Conservation (phyloP, 2,797 vertebrate genomes). For the Decapterus maruadsi region DNA sequence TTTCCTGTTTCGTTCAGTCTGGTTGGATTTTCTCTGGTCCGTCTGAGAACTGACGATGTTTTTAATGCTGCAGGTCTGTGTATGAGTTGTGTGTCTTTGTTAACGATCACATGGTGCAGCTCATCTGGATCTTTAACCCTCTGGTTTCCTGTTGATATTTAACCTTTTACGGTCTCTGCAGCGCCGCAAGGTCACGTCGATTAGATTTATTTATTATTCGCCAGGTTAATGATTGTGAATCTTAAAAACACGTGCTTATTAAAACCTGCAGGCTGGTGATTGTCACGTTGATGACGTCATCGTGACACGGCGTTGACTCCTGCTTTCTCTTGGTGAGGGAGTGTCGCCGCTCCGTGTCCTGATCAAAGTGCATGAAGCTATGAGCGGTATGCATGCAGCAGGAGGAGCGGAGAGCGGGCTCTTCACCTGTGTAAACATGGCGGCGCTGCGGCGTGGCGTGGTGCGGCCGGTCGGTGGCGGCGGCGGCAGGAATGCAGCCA, state of each 20-base stretch:
- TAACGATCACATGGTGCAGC: slow-evolving; percentile 22
- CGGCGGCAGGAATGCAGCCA: slow-evolving; percentile 54
- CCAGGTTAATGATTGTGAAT: too few relatives aligned
- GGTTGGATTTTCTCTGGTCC: neutral
- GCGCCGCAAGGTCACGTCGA: neutral
- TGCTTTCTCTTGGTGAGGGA: neutral
- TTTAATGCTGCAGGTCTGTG: slow-evolving; percentile 14
- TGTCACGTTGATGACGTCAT: too few relatives aligned
- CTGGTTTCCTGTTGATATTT: neutral
- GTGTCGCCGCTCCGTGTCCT: neutral
- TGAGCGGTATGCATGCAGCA: slow-evolving; percentile 8
- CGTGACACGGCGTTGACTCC: too few relatives aligned
- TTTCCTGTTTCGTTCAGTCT: neutral
- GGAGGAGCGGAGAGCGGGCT: neutral
- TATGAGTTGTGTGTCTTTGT: neutral
- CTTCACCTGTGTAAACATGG: neutral
- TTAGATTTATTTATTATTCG: neutral
- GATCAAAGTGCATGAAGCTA: neutral
- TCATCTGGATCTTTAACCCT: neutral
- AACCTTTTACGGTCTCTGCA: neutral
- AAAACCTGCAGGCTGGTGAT: too few relatives aligned
- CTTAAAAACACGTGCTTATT: too few relatives aligned
- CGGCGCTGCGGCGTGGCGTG: neutral
- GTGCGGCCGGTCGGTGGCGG: neutral
- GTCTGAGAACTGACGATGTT: slow-evolving; percentile 11